These are phyloP conservation scores for Phocides pigmalion DNA, from an alignment of 1,140 invertebrate species.

Conservation along the genomic window DNA sequence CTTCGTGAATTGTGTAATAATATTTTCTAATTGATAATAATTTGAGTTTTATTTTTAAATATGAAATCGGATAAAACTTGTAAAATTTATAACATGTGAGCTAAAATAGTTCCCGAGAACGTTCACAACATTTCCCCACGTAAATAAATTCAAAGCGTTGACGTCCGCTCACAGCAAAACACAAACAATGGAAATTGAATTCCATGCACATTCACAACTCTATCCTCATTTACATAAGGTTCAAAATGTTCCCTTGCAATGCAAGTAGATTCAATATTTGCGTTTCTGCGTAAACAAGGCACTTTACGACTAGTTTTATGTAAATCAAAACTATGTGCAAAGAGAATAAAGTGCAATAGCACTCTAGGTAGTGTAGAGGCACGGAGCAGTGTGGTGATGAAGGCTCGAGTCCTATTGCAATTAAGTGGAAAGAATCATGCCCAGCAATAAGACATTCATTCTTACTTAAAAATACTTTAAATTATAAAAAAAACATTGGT, in stretches of 20 bases:
- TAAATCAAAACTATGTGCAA: conserved; percentile 26
- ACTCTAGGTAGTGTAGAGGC: too few relatives aligned
- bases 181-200: conserved; percentile 22
- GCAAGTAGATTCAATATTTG: conserved; percentile 25
- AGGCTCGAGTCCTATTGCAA: too few relatives aligned
- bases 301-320: conserved; percentile 29
- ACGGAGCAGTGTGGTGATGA: too few relatives aligned
- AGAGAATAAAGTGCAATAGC: background rate
- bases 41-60: too few relatives aligned
- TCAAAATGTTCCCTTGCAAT: background rate
- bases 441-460: too few relatives aligned
- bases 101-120: background rate
- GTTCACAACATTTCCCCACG: conserved; percentile 1
- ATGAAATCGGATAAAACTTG: too few relatives aligned
- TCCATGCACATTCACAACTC: background rate
- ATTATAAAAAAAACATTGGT: too few relatives aligned
- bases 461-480: too few relatives aligned
- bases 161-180: conserved; percentile 10
- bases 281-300: conserved; percentile 25
- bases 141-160: conserved; percentile 24
- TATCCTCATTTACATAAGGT: background rate
- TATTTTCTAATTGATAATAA: too few relatives aligned
- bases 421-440: too few relatives aligned
- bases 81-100: too few relatives aligned
- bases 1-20: too few relatives aligned